Evolutionary conservation across 2,797 vertebrate genomes (phyloP), one percentile per base, ranked within the genome.

Genomic region (Austrolebias charrua): DNA sequence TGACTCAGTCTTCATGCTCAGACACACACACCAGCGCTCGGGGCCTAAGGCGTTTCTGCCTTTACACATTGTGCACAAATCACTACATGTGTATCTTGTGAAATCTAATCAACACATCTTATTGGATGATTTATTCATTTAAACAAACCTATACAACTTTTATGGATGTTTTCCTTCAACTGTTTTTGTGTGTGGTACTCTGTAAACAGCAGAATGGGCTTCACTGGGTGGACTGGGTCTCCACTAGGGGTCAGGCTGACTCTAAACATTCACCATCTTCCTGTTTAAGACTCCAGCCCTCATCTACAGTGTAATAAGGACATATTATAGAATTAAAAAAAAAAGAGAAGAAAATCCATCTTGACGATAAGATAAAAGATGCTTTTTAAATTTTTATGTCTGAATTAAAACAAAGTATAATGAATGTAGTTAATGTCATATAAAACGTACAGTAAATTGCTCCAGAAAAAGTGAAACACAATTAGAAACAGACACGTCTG

Each of bases 171-270:
- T 85, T 60, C 47, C 67, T 69, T 80, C 68, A 33, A 4, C 51
- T 62, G 63, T 68, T 78, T n/a, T 70, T 55, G 44, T 46, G 51
- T 63, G 42, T 58, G 51, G 70, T 51, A 31, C n/a, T 15, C 9
- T 44, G 24, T 57, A 24, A 71, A 63, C 1, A 58, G 33, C 12
- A 40, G 44, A 20, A 46, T 1, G 47, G 0, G 46, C 45, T 19
- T 18, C 24, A 1, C 69, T 53, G 20, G 50, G 53, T 55, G 38
- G 16, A 18, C 55, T 18, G 50, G 6, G 13, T 47, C 62, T 57
- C 88, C 92, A 92, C 92, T 83, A 92, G 92, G 85, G 90, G 91
- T 89, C 92, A 92, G 89, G 75, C 76, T 90, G 88, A 86, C 81
- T 89, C 86, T 69, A 70, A 78, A 38, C 63, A 90, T 87, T 11